Evolutionary conservation across 2,888 invertebrate genomes (phyloP).

Genomic region (Bibio marci): DNA sequence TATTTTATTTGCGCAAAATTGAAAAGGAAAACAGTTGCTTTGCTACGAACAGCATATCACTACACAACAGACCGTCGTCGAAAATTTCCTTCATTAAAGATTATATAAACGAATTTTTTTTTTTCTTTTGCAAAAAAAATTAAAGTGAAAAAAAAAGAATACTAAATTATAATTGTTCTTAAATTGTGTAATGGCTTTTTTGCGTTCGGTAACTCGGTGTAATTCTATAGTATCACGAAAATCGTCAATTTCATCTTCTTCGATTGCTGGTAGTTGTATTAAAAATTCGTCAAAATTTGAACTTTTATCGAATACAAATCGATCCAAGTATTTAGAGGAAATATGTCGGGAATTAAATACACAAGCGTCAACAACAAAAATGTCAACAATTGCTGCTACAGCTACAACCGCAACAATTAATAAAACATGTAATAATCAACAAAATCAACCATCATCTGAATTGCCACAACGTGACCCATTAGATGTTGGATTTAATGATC

Average conservation of each 20-base stretch:
- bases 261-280: neutral
- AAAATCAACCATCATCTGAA: conserved; percentile 16
- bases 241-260: neutral
- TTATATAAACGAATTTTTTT: too few species aligned
- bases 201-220: conserved; percentile 24
- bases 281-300: neutral
- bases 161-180: too few species aligned
- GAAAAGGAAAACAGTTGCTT: too few species aligned
- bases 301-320: neutral
- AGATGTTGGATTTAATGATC: conserved; percentile 75
- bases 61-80: too few species aligned
- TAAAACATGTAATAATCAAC: neutral
- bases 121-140: too few species aligned
- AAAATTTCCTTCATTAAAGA: too few species aligned
- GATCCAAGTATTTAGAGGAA: neutral
- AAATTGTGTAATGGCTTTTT: conserved; percentile 29
- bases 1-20: too few species aligned
- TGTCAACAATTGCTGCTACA: conserved; percentile 2
- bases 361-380: conserved; percentile 2
- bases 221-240: conserved; percentile 6
- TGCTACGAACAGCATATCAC: too few species aligned
- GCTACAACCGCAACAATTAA: conserved; percentile 4
- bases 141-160: too few species aligned
- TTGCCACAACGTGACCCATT: conserved; percentile 42
- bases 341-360: conserved; percentile 4